Evolutionary conservation across 2,113 vertebrate genomes (phyloP).

Genomic region (Terrapene triunguis): DNA sequence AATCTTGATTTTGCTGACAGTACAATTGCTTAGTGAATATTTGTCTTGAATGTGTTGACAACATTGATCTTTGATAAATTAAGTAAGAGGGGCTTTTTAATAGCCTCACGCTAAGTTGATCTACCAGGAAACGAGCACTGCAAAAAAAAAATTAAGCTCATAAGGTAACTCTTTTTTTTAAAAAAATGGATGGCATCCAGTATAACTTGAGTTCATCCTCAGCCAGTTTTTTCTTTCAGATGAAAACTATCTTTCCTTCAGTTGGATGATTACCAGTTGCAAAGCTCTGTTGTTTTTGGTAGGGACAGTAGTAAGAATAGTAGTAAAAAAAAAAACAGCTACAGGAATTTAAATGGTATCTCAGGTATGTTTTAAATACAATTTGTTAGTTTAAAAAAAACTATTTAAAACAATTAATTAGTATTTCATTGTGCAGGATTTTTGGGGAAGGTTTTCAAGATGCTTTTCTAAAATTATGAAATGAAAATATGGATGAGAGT

Average conservation of each 20-base stretch:
- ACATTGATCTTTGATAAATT: not conserved
- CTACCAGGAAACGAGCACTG: not conserved
- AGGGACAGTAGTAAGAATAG: not conserved
- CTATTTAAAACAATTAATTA: conserved; percentile 29
- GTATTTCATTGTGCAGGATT: not conserved
- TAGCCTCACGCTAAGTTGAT: not conserved
- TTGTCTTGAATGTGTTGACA: not conserved
- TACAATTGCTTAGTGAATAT: not conserved
- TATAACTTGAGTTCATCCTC: conserved; percentile 14
- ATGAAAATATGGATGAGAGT: not conserved
- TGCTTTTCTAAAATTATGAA: not conserved
- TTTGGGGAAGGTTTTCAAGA: not conserved
- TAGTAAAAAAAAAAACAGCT: conserved; percentile 4
- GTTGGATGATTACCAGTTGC: not conserved
- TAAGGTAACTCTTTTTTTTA: not conserved
- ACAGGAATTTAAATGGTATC: conserved; percentile 37
- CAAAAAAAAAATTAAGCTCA: not conserved
- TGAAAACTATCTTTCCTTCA: conserved; percentile 22
- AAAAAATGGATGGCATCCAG: conserved; percentile 4
- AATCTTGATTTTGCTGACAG: not conserved
- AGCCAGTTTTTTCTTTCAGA: conserved; percentile 14
- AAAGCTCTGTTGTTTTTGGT: conserved; percentile 53
- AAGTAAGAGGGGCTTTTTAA: not conserved
- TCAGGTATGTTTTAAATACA: conserved; percentile 19
- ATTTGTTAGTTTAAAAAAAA: not conserved